phyloP scores from a whole-genome alignment of 2,888 invertebrate species.

The Acleris emargana region DNA sequence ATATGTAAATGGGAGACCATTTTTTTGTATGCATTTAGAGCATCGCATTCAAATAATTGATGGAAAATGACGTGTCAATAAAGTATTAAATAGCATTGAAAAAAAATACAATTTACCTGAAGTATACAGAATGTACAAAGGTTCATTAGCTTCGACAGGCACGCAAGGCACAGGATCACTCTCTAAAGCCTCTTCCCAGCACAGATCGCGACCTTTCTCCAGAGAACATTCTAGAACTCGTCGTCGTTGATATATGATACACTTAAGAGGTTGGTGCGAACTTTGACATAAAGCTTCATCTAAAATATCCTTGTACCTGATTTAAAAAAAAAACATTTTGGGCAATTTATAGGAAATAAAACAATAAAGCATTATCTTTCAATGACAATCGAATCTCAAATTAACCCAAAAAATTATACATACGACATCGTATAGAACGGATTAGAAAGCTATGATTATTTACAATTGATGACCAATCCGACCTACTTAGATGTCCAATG shows the following conservation, averaged over 20 bases:
- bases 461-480: no score
- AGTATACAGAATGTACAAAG: slow-evolving; percentile 95
- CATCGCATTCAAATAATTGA: no score
- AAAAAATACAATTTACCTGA: slow-evolving; percentile 83
- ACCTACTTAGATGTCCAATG: no score
- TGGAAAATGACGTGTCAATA: no score
- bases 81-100: background rate
- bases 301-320: slow-evolving; percentile 90
- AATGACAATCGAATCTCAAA: no score
- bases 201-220: slow-evolving; percentile 86
- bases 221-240: slow-evolving; percentile 86
- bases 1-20: no score
- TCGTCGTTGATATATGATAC: slow-evolving; percentile 92
- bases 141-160: slow-evolving; percentile 94
- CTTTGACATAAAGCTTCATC: slow-evolving; percentile 91
- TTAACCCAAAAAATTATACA: no score
- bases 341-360: background rate
- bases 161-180: slow-evolving; percentile 90
- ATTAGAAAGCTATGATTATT: no score
- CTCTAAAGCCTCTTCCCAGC: slow-evolving; percentile 90
- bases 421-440: no score
- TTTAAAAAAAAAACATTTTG: background rate
- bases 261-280: slow-evolving; percentile 88
- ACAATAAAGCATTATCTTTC: background rate
- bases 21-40: no score